Evolutionary conservation across 2,113 vertebrate genomes (phyloP).

Genomic region (Ailuropoda melanoleuca): DNA sequence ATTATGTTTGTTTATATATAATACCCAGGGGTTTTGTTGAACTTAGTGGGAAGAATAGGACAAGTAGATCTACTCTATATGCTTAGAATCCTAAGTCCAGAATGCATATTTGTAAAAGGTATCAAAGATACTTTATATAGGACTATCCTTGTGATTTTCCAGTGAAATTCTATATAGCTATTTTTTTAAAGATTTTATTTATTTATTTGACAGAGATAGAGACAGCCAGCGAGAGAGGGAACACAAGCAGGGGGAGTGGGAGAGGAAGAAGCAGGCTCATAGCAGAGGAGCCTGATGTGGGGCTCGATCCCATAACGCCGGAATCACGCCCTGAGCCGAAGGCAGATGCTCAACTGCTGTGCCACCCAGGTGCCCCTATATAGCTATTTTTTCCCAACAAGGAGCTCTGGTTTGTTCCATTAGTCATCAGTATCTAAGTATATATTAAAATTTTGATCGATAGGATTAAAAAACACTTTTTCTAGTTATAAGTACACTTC

Average conservation of each 20-base stretch:
- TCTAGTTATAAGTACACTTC: conserved; percentile 1
- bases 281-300: too few relatives aligned
- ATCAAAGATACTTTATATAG: neutral
- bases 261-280: too few relatives aligned
- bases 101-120: neutral
- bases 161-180: conserved; percentile 12
- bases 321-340: too few relatives aligned
- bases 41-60: neutral
- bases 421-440: neutral
- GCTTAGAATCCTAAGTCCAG: neutral
- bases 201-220: too few relatives aligned
- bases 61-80: neutral
- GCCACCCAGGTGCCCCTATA: too few relatives aligned
- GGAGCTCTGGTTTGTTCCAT: neutral
- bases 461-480: conserved; percentile 30
- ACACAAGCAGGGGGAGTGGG: too few relatives aligned
- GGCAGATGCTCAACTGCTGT: too few relatives aligned
- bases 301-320: too few relatives aligned
- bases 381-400: neutral
- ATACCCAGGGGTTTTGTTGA: neutral
- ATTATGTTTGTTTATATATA: neutral
- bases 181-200: too few relatives aligned
- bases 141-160: neutral
- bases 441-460: conserved; percentile 51
- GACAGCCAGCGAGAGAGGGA: too few relatives aligned